Evolutionary conservation across 1,140 invertebrate genomes (phyloP).

Genomic region (Bacillus rossius): DNA sequence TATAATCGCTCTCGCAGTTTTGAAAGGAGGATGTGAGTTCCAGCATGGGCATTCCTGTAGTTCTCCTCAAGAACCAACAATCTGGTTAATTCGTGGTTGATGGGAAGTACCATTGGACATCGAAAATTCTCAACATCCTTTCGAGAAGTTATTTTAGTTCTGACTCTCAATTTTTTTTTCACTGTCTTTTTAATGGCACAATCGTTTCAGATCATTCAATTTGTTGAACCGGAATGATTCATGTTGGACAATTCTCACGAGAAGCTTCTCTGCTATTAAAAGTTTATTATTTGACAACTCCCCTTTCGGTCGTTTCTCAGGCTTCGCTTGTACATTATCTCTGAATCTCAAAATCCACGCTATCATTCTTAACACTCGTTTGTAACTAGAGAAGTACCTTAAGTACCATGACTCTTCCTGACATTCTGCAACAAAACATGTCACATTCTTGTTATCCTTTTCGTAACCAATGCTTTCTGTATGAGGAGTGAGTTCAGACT

Average conservation of each 20-base stretch:
- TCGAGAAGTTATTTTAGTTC: slow-evolving; percentile 5
- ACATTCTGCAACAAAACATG: background rate
- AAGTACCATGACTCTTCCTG: slow-evolving; percentile 3
- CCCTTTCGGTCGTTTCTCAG: background rate
- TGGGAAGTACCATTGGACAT: slow-evolving; percentile 18
- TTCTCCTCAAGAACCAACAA: slow-evolving; percentile 12
- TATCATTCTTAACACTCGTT: slow-evolving; percentile 27
- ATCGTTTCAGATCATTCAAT: background rate
- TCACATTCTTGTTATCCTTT: background rate
- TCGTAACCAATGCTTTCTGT: slow-evolving; percentile 10
- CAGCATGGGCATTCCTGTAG: slow-evolving; percentile 10
- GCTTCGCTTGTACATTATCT: slow-evolving; percentile 16
- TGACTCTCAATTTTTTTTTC: background rate
- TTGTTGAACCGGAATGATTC: background rate
- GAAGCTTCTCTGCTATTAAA: background rate
- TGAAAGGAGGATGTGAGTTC: slow-evolving; percentile 10
- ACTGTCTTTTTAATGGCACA: background rate
- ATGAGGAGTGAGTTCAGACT: slow-evolving; percentile 20
- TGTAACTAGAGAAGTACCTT: slow-evolving; percentile 24
- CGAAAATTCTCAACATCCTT: background rate
- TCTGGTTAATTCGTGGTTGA: slow-evolving; percentile 5
- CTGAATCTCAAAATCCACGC: slow-evolving; percentile 27
- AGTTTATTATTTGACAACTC: slow-evolving; percentile 8
- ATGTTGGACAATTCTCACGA: slow-evolving; percentile 9
- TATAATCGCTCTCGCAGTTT: slow-evolving; percentile 27